phyloP scores from a whole-genome alignment of 2,113 vertebrate species.

The Hassar affinis region DNA sequence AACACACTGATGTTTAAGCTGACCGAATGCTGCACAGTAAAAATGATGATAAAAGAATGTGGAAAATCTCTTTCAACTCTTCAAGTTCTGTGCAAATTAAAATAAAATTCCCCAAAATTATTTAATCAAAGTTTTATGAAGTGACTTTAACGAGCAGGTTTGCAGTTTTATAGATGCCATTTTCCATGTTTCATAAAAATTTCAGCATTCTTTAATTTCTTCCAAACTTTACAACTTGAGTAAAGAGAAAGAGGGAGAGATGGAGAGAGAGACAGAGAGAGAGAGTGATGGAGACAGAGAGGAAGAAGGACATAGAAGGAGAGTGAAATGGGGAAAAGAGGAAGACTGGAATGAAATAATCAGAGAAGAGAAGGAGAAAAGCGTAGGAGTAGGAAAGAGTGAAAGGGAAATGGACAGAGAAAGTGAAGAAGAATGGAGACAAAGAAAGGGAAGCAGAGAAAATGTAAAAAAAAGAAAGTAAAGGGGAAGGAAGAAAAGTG shows the following conservation, averaged over 20 bases:
- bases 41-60: not conserved
- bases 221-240: not conserved
- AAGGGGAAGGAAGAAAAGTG: conserved; percentile 9
- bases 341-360: not conserved
- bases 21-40: not conserved
- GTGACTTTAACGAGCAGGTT: not conserved
- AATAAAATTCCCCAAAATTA: not conserved
- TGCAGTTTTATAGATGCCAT: not conserved
- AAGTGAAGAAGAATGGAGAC: not conserved
- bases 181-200: not conserved
- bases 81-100: not conserved
- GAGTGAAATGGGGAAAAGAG: not conserved
- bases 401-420: not conserved
- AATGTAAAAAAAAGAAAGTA: not conserved
- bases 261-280: not conserved
- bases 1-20: not conserved
- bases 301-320: not conserved
- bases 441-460: not conserved
- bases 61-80: not conserved
- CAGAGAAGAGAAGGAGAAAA: not conserved
- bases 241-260: not conserved
- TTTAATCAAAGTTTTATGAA: not conserved
- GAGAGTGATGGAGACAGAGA: too few relatives aligned
- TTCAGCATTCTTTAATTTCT: not conserved
- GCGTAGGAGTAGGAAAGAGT: not conserved